Percentiles rank a stretch among this genome's conserved stretches.
Conservation (phyloP, 2,797 vertebrate genomes). For the Mormyrus hasselquistii region DNA sequence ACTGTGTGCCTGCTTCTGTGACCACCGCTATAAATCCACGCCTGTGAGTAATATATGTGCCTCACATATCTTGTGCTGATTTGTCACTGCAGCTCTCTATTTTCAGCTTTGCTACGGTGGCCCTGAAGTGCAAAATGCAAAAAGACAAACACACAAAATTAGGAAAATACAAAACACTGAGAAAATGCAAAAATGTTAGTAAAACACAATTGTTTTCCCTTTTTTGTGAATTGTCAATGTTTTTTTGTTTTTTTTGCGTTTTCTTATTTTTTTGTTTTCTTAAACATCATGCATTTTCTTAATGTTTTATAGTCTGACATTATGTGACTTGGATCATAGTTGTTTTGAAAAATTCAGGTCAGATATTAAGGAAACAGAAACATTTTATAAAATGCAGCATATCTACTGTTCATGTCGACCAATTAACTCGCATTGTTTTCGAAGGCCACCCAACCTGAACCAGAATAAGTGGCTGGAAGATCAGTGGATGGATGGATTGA, state of each 20-base stretch:
- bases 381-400: neutral
- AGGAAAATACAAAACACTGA: neutral
- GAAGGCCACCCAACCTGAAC: neutral
- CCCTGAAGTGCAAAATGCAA: neutral
- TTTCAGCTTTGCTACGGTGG: neutral
- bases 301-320: neutral
- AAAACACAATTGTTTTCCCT: neutral
- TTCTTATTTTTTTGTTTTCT: neutral
- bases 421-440: neutral
- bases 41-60: neutral
- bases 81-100: neutral
- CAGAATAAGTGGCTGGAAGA: neutral
- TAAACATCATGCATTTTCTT: neutral
- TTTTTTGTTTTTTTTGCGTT: neutral
- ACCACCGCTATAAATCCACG: neutral
- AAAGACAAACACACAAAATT: neutral
- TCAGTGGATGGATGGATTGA: neutral
- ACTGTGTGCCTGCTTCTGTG: neutral
- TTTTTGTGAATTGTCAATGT: neutral
- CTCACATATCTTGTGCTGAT: constrained; percentile 1
- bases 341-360: neutral
- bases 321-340: neutral
- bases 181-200: neutral
- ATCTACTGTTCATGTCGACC: neutral
- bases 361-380: neutral